Conservation (phyloP, 1,140 invertebrate genomes). For the Conopomorpha cramerella region DNA sequence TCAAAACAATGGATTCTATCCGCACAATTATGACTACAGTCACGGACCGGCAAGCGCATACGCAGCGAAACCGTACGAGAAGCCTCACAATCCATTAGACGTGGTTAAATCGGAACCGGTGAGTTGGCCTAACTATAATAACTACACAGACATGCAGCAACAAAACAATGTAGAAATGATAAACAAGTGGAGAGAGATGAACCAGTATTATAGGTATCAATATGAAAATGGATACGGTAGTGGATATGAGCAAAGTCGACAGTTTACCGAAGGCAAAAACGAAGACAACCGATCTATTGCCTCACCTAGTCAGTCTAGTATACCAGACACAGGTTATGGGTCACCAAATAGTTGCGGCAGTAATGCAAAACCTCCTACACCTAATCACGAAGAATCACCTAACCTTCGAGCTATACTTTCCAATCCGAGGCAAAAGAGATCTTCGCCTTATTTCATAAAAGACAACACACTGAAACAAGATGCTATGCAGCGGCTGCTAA, state of each 20-base stretch:
- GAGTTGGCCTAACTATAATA: constrained; percentile 27
- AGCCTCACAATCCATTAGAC: constrained; percentile 8
- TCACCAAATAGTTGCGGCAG: constrained; percentile 29
- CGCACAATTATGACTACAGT: constrained; percentile 22
- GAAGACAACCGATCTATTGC: constrained; percentile 23
- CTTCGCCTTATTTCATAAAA: constrained; percentile 16
- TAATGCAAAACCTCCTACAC: constrained; percentile 18
- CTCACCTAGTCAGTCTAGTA: constrained; percentile 31
- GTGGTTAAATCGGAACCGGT: constrained; percentile 30
- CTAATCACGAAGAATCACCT: constrained; percentile 24
- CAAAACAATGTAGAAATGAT: constrained; percentile 27
- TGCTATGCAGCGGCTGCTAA: constrained; percentile 20
- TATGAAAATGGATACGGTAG: constrained; percentile 18
- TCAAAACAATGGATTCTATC: constrained; percentile 20
- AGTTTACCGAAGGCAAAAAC: constrained; percentile 12
- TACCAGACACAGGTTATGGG: constrained; percentile 31
- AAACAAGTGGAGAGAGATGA: constrained; percentile 34
- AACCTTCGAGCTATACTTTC: constrained; percentile 23
- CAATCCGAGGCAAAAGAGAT: constrained; percentile 16
- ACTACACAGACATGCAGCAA: constrained; percentile 15
- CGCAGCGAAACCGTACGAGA: constrained; percentile 12
- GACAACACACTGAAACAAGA: constrained; percentile 25
- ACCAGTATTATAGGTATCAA: constrained; percentile 8
- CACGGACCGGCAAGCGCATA: constrained; percentile 13
- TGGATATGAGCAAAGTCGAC: constrained; percentile 17